These are phyloP conservation scores for Tetanocera ferruginea DNA, from an alignment of 2,888 invertebrate species.

Conservation along the genomic window DNA sequence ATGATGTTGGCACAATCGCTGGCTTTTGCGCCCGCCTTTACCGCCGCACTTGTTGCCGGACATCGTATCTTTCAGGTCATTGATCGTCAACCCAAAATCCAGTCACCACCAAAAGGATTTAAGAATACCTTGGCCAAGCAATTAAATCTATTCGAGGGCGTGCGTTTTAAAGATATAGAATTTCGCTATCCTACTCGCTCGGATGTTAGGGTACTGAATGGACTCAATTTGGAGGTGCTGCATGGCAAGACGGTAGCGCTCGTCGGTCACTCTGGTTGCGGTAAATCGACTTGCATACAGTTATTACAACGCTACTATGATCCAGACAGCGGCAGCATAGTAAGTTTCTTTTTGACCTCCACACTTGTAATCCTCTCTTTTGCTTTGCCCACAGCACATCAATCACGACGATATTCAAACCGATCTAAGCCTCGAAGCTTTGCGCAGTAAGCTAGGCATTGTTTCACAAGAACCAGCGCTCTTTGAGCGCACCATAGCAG, in stretches of 20 bases:
- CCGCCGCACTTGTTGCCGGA: conserved; percentile 80
- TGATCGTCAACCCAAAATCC: conserved; percentile 74
- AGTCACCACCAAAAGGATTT: conserved; percentile 68
- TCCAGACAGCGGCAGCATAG: conserved; percentile 77
- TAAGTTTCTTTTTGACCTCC: conserved; percentile 59
- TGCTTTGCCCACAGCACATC: conserved; percentile 65
- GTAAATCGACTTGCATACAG: conserved; percentile 86
- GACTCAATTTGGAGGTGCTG: conserved; percentile 77
- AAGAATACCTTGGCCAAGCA: conserved; percentile 62
- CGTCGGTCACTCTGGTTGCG: conserved; percentile 83
- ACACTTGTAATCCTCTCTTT: neutral
- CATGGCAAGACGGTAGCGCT: conserved; percentile 81
- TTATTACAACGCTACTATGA: conserved; percentile 85
- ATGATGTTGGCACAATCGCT: conserved; percentile 86
- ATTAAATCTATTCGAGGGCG: conserved; percentile 64
- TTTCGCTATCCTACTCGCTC: conserved; percentile 88
- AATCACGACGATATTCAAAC: conserved; percentile 73
- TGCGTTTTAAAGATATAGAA: conserved; percentile 76
- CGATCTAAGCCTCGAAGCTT: conserved; percentile 76
- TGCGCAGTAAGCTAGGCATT: conserved; percentile 83
- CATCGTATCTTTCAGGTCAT: conserved; percentile 78
- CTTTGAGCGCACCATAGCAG: conserved; percentile 84
- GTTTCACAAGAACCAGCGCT: conserved; percentile 89
- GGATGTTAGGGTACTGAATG: conserved; percentile 81
- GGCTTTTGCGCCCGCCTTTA: conserved; percentile 84